Conservation (phyloP, 2,113 vertebrate species). For the Oostethus manadensis region DNA sequence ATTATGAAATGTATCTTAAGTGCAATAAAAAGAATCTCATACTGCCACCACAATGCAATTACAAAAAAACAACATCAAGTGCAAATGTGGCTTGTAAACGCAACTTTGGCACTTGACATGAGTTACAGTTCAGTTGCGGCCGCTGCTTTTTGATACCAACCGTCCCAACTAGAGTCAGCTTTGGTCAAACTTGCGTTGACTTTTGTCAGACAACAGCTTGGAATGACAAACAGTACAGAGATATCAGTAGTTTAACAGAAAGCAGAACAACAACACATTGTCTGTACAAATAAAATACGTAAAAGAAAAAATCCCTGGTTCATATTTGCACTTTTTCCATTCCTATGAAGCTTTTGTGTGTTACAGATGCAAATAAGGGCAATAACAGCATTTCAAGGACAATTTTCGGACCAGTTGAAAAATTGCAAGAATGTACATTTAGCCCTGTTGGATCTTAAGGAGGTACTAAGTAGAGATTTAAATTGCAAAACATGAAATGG, state of each 20-base stretch:
- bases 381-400: too few relatives aligned
- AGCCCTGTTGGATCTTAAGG: too few relatives aligned
- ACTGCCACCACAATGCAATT: background rate
- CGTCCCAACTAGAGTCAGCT: too few relatives aligned
- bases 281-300: background rate
- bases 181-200: background rate
- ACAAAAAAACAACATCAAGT: too few relatives aligned
- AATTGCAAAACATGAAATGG: too few relatives aligned
- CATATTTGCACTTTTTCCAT: constrained; percentile 26
- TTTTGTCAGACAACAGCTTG: constrained; percentile 13
- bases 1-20: constrained; percentile 33
- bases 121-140: background rate
- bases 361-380: background rate
- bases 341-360: constrained; percentile 5
- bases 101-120: constrained; percentile 4
- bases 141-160: background rate
- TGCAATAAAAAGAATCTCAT: constrained; percentile 45
- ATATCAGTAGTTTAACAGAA: constrained; percentile 31
- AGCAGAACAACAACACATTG: constrained; percentile 8
- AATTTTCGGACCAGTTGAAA: too few relatives aligned
- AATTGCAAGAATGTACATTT: too few relatives aligned
- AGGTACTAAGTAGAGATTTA: too few relatives aligned
- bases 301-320: background rate
- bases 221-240: constrained; percentile 18
- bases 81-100: background rate